Base-by-base conservation (phyloP, 2,888 invertebrate species). In the Lottia gigantea region DNA sequence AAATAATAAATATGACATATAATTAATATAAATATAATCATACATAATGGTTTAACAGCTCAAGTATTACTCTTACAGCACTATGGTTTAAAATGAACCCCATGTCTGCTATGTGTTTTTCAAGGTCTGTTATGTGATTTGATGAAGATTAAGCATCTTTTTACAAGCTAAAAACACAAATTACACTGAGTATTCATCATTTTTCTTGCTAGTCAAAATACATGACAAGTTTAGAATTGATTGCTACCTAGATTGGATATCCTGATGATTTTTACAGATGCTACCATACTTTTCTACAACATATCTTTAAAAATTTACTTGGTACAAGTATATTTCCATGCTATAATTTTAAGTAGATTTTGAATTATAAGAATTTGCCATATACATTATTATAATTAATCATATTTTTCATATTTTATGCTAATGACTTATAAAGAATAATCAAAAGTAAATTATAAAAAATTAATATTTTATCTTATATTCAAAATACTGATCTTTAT, bases 21-120 rank as follows among this genome's bases (percentile, higher is more conserved):
- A 23, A 55, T 23, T 55, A 19, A 19, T 55, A 55, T 23, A 23
- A 23, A 55, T 55, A 55, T 55, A 55, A 55, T 55, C 23, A 55
- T 55, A 19, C 55, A 55, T 55, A 55, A 55, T 55, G 55, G 11
- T 55, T 55, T 55, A 55, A 55, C 55, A 55, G 19, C 55, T 11
- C 55, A 55, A 55, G 23, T 23, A 55, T 55, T 23, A 19, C 55
- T 12, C 19, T 14, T 11, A 55, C 19, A 55, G 55, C 11, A 23
- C 55, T 23, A 55, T n/a, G n/a, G 23, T 19, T 55, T 55, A 23
- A 55, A 55, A 55, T 23, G 19, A 23, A 55, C 12, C 19, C 23
- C 19, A 55, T 55, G 19, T 55, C 19, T 23, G 55, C 55, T 3
- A 55, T 3, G 19, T 23, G 23, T 55, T 55, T 55, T 55, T 55